Conservation (phyloP, 2,113 vertebrate genomes). For the Agelaius tricolor region DNA sequence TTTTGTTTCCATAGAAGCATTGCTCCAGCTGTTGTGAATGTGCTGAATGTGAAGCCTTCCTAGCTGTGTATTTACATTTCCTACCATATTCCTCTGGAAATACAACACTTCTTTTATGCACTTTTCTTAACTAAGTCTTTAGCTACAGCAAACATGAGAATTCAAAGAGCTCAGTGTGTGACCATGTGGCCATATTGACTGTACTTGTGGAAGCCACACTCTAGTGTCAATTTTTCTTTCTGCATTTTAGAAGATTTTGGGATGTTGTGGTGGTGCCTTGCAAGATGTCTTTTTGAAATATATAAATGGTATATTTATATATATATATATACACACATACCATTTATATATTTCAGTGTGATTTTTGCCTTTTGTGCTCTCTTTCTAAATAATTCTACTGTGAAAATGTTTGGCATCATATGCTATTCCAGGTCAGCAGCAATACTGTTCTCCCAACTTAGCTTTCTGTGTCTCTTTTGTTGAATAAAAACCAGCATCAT, state of each 20-base stretch:
- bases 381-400: not conserved
- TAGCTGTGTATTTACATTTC: not conserved
- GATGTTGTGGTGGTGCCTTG: not conserved
- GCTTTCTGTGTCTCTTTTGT: not conserved
- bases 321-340: too few relatives aligned
- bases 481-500: not conserved
- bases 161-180: not conserved
- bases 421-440: not conserved
- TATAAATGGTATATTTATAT: not conserved
- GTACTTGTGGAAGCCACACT: not conserved
- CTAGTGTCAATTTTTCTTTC: not conserved
- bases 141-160: not conserved
- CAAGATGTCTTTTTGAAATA: not conserved
- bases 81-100: not conserved
- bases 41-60: too few relatives aligned
- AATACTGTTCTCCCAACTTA: not conserved
- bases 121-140: not conserved
- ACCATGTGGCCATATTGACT: not conserved
- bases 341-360: too few relatives aligned
- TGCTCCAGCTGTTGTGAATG: not conserved
- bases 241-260: not conserved
- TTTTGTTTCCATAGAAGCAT: not conserved
- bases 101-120: not conserved
- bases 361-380: not conserved
- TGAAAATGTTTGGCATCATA: not conserved